Evolutionary conservation across 2,797 vertebrate genomes (phyloP).

Genomic region (Pteropus rufus): DNA sequence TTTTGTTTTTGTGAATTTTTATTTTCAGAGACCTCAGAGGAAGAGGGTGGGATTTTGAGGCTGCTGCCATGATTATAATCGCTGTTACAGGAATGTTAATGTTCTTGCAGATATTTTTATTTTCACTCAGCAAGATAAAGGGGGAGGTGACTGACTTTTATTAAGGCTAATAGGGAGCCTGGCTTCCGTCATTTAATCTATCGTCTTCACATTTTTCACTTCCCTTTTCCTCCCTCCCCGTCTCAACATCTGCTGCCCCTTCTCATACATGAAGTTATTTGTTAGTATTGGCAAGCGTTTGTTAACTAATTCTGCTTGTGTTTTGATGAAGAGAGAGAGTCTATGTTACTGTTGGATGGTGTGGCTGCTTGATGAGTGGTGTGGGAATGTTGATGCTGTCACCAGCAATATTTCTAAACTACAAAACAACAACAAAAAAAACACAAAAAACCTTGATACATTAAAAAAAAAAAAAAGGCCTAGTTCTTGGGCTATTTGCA

Average conservation of each 20-base stretch:
- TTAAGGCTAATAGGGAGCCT: neutral
- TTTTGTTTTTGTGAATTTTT: slow-evolving; percentile 37
- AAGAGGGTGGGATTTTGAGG: neutral
- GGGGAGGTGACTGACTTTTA: neutral
- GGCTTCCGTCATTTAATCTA: neutral
- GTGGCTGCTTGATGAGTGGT: fast-evolving
- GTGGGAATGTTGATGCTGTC: neutral
- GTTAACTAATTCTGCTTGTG: neutral
- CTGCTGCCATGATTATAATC: neutral
- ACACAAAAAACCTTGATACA: too few relatives aligned
- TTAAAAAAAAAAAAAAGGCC: neutral
- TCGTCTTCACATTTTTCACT: neutral
- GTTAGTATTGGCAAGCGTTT: neutral
- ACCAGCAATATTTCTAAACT: neutral
- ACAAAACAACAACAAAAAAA: neutral
- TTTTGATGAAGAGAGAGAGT: neutral
- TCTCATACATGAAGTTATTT: neutral
- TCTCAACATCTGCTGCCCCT: neutral
- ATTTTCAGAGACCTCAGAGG: slow-evolving; percentile 28
- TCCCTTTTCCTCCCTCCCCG: neutral
- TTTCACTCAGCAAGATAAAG: slow-evolving; percentile 27
- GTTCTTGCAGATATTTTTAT: slow-evolving; percentile 39
- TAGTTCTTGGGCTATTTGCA: neutral
- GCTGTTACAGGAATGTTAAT: neutral
- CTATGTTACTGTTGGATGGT: neutral